A percentile compares a stretch with the other conserved stretches of the same genome.
phyloP scores from a whole-genome alignment of 2,113 vertebrate species.

The Prionailurus viverrinus region DNA sequence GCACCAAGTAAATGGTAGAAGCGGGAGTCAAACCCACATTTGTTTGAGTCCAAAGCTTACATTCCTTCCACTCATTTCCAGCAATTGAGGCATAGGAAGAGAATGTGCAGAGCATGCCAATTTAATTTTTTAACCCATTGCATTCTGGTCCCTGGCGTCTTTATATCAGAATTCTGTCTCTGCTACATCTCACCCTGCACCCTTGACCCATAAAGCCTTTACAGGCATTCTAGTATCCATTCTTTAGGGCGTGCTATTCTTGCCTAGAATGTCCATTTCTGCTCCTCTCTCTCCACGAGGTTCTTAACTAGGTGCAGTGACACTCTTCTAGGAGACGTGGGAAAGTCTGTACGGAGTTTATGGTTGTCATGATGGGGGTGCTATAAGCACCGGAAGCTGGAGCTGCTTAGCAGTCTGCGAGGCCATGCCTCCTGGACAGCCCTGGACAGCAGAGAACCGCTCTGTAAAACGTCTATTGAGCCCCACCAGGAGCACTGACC shows the following conservation, averaged over 20 bases:
- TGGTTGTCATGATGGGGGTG: neutral
- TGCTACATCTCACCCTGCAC: neutral
- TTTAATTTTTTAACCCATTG: neutral
- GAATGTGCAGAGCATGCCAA: neutral
- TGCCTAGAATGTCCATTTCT: neutral
- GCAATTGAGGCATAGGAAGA: neutral
- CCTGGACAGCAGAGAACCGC: neutral
- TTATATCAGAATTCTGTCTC: neutral
- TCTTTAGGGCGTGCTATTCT: neutral
- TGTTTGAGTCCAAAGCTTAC: neutral
- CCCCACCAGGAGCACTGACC: too few species aligned
- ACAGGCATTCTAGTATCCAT: neutral
- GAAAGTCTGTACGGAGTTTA: neutral
- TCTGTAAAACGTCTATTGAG: neutral
- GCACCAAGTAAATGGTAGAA: neutral
- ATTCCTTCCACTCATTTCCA: neutral
- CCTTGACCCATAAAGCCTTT: neutral
- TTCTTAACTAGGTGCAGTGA: neutral
- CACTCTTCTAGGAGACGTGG: neutral
- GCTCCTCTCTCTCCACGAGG: neutral
- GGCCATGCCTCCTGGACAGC: too few species aligned
- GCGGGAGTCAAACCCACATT: neutral
- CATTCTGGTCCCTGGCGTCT: neutral
- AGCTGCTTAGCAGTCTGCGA: too few species aligned
- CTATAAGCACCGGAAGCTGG: fast-evolving